Percentiles rank a stretch among this genome's conserved stretches.
These are phyloP conservation scores for Apodemia zela DNA, from an alignment of 2,888 invertebrate species.

Conservation along the genomic window DNA sequence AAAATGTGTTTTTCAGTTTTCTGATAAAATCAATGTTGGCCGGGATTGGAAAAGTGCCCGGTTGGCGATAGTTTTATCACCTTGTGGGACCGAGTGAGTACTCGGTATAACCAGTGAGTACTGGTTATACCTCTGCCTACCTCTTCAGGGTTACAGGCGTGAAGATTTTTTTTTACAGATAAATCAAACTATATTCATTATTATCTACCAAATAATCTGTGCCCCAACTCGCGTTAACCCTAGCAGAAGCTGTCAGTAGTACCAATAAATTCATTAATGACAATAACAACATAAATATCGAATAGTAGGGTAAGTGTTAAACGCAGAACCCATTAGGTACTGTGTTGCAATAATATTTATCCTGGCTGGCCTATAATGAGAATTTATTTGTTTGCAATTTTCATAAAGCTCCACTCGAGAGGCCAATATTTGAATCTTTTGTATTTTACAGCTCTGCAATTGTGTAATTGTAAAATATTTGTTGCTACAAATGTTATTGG, in stretches of 20 bases:
- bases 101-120: no score
- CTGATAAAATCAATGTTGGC: no score
- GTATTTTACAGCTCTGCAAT: conserved; percentile 41
- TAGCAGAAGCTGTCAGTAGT: not conserved
- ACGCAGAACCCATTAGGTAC: conserved; percentile 55
- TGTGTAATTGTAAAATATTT: conserved; percentile 43
- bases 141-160: no score
- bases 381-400: conserved; percentile 68
- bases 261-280: conserved; percentile 11
- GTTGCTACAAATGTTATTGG: conserved; percentile 15
- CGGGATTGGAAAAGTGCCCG: no score
- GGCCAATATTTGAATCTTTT: conserved; percentile 50
- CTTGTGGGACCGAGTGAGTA: no score
- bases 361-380: conserved; percentile 61
- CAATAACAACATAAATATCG: conserved; percentile 36
- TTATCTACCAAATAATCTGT: not conserved
- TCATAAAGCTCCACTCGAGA: conserved; percentile 57
- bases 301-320: conserved; percentile 56
- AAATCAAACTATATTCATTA: no score
- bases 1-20: no score
- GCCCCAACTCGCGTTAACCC: not conserved
- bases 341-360: conserved; percentile 55
- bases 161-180: no score
- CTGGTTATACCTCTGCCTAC: no score
- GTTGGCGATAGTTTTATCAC: no score